These are phyloP conservation scores for Lasioglossum calceatum DNA, from an alignment of 2,888 invertebrate species.

Conservation along the genomic window DNA sequence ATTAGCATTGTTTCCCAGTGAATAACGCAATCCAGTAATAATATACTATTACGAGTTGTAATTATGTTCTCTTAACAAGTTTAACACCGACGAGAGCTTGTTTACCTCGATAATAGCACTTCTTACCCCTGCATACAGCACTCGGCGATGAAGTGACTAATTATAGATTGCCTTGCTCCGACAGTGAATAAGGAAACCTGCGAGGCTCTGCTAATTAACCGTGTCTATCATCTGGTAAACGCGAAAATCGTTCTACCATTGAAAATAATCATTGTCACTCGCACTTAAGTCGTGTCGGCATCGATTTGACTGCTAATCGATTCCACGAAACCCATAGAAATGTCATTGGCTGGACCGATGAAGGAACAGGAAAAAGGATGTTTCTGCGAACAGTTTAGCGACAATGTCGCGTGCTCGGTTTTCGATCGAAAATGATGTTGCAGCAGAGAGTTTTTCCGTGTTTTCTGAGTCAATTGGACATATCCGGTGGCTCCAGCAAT, in stretches of 20 bases:
- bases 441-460: not conserved
- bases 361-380: not conserved
- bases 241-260: slow-evolving; percentile 11
- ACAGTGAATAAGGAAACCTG: not conserved
- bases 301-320: not conserved
- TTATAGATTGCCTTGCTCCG: not conserved
- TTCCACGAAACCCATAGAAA: not conserved
- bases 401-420: not conserved
- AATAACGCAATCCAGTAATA: not conserved
- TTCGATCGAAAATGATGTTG: not conserved
- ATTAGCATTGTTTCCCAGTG: not conserved
- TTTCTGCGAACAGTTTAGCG: slow-evolving; percentile 1
- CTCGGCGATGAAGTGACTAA: slow-evolving; percentile 16
- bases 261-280: not conserved
- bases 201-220: slow-evolving; percentile 14
- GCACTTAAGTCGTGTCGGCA: not conserved
- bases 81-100: slow-evolving; percentile 14
- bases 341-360: not conserved
- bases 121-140: slow-evolving; percentile 6
- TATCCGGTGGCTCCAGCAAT: not conserved
- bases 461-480: not conserved
- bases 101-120: slow-evolving; percentile 17
- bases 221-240: not conserved
- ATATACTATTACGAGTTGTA: not conserved
- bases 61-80: slow-evolving; percentile 10